These are phyloP conservation scores for Rhizoglyphus robini DNA, from an alignment of 1,140 invertebrate species.

Conservation along the genomic window DNA sequence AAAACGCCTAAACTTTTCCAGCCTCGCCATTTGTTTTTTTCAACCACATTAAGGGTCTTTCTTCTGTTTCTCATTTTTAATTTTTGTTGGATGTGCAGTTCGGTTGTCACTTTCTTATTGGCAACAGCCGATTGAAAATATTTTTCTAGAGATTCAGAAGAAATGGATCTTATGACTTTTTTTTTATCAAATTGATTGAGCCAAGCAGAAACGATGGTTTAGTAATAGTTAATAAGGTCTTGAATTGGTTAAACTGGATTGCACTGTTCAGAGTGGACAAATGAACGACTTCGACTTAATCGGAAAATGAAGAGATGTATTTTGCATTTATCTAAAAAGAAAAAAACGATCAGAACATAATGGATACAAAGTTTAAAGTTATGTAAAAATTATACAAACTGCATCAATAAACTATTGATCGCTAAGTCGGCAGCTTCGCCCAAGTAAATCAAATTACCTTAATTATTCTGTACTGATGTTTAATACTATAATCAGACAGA, in stretches of 20 bases:
- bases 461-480: no score
- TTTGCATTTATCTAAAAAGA: no score
- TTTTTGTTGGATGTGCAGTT: slow-evolving; percentile 40
- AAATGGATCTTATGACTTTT: slow-evolving; percentile 13
- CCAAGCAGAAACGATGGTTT: neutral
- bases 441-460: no score
- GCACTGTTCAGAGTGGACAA: neutral
- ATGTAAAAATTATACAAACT: no score
- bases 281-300: neutral
- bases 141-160: slow-evolving; percentile 24
- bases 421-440: no score
- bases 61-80: slow-evolving; percentile 42
- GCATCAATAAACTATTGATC: no score
- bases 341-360: no score
- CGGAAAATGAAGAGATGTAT: neutral
- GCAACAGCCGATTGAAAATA: slow-evolving; percentile 30
- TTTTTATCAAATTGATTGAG: neutral
- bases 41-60: slow-evolving; percentile 46
- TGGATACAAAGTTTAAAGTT: no score
- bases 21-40: slow-evolving; percentile 47
- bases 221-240: neutral
- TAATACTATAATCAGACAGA: no score
- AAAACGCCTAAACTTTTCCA: slow-evolving; percentile 41
- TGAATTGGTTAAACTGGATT: neutral
- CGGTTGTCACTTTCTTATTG: slow-evolving; percentile 30